Evolutionary conservation across 2,888 invertebrate genomes (phyloP).

Genomic region (Carterocephalus palaemon): DNA sequence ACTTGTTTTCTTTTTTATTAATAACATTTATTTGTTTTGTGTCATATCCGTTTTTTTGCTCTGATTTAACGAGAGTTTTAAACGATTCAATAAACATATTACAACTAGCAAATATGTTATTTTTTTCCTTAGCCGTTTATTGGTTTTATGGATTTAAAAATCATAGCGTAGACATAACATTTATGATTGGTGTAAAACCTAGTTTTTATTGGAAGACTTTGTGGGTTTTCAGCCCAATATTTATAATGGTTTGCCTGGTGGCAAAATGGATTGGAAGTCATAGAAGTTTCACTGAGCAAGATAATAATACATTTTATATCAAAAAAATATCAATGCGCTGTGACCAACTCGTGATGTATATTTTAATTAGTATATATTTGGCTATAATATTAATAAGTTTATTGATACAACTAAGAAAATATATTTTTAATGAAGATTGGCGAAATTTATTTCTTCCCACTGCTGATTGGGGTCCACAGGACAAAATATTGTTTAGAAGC

Average conservation of each 20-base stretch:
- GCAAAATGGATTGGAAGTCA: conserved; percentile 37
- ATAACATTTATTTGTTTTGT: conserved; percentile 40
- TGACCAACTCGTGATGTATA: conserved; percentile 45
- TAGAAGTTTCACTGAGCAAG: conserved; percentile 34
- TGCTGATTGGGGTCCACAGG: conserved; percentile 60
- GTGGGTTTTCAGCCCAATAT: conserved; percentile 58
- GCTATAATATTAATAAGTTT: conserved; percentile 45
- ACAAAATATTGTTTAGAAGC: conserved; percentile 57
- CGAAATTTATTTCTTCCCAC: conserved; percentile 41
- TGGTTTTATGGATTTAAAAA: conserved; percentile 63
- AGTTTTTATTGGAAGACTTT: conserved; percentile 59
- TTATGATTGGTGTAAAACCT: conserved; percentile 69
- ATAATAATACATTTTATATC: conserved; percentile 41
- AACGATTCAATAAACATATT: conserved; percentile 51
- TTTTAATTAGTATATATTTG: conserved; percentile 44
- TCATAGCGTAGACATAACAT: conserved; percentile 64
- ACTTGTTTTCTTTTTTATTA: conserved; percentile 38
- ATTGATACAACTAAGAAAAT: conserved; percentile 40
- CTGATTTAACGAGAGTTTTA: conserved; percentile 53
- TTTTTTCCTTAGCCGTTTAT: conserved; percentile 59
- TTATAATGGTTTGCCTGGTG: conserved; percentile 41
- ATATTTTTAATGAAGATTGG: conserved; percentile 35
- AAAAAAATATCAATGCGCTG: conserved; percentile 32
- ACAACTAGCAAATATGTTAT: conserved; percentile 50
- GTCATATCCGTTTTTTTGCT: conserved; percentile 58